Conservation (phyloP, 1,140 invertebrate genomes). For the Psix sp. region DNA sequence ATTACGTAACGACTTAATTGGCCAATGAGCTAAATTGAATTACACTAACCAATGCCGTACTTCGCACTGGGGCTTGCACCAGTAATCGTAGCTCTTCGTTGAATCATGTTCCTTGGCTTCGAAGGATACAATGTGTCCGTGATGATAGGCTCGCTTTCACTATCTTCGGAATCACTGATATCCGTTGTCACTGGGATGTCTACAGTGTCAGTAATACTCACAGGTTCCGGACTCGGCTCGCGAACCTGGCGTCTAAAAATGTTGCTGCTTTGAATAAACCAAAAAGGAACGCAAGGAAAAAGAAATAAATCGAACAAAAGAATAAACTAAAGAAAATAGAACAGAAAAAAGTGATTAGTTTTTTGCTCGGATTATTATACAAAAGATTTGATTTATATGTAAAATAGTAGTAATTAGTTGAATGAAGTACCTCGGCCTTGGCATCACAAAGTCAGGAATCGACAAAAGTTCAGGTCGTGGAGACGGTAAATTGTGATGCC, state of each 20-base stretch:
- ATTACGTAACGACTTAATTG: too few species aligned
- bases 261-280: slow-evolving; percentile 34
- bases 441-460: slow-evolving; percentile 81
- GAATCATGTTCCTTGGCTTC: slow-evolving; percentile 85
- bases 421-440: slow-evolving; percentile 75
- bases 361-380: not conserved
- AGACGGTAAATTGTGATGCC: slow-evolving; percentile 82
- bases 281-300: slow-evolving; percentile 37
- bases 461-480: slow-evolving; percentile 81
- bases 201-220: slow-evolving; percentile 67
- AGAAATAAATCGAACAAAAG: slow-evolving; percentile 30
- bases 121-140: slow-evolving; percentile 82
- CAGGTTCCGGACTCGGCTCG: slow-evolving; percentile 69
- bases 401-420: slow-evolving; percentile 2
- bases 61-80: slow-evolving; percentile 86
- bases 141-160: slow-evolving; percentile 68
- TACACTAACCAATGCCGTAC: slow-evolving; percentile 75
- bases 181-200: slow-evolving; percentile 71
- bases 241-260: slow-evolving; percentile 65
- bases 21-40: not conserved
- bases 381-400: slow-evolving; percentile 1
- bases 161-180: slow-evolving; percentile 71
- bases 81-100: slow-evolving; percentile 91
- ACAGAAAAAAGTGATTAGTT: slow-evolving; percentile 40
- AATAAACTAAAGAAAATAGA: slow-evolving; percentile 27